Evolutionary conservation across 2,797 vertebrate genomes (phyloP).

Genomic region (Pseudocheirus occidentalis): DNA sequence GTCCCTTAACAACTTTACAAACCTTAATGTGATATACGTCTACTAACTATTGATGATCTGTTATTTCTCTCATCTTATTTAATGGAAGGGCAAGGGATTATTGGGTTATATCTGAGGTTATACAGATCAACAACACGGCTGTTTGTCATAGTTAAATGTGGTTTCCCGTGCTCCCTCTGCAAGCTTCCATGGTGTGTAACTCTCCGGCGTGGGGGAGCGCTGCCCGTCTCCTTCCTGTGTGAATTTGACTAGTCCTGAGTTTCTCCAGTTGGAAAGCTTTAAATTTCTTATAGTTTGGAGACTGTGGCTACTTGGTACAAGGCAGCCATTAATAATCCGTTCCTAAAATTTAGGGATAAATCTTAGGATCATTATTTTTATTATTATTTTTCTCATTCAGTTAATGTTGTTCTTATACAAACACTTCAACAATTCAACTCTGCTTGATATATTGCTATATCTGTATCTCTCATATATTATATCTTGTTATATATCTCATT

Average conservation of each 20-base stretch:
- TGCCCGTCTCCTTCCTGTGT: rapidly evolving
- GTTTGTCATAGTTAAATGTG: not conserved
- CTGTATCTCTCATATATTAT: too few species aligned
- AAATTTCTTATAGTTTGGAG: too few species aligned
- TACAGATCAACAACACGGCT: not conserved
- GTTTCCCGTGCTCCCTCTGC: not conserved
- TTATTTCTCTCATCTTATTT: not conserved
- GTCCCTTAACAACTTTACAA: not conserved
- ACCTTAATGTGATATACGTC: not conserved
- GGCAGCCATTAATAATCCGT: not conserved
- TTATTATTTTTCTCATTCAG: not conserved
- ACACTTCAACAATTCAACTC: not conserved
- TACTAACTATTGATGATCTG: not conserved
- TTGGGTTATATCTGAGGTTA: not conserved
- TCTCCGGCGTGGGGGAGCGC: not conserved
- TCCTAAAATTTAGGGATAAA: not conserved
- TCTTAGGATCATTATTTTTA: not conserved
- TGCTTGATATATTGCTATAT: too few species aligned
- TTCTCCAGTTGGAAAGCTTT: not conserved
- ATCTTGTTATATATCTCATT: not conserved
- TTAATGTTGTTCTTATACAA: not conserved
- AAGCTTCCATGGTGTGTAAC: not conserved
- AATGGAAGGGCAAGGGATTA: not conserved
- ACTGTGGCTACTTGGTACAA: not conserved
- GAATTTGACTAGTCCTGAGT: not conserved